These are phyloP conservation scores for Trichonephila clavata DNA, from an alignment of 1,140 invertebrate species.

Conservation along the genomic window DNA sequence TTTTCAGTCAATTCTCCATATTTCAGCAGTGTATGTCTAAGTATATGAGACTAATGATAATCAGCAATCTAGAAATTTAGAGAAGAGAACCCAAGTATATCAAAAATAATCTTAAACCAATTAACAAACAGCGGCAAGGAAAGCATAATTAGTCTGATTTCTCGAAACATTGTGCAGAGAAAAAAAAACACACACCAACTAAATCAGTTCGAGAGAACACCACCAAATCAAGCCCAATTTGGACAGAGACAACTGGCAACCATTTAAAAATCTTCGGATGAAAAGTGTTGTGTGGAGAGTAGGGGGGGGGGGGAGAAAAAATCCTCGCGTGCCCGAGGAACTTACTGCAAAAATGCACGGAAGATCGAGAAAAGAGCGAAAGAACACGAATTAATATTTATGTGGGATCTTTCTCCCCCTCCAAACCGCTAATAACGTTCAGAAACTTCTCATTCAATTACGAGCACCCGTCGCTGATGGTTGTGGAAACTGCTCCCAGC, in stretches of 20 bases:
- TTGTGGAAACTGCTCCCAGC: constrained; percentile 64
- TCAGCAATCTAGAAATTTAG: too few species aligned
- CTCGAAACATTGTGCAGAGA: too few species aligned
- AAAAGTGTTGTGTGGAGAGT: not conserved
- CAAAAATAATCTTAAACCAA: too few species aligned
- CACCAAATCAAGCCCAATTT: not conserved
- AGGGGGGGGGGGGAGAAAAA: not conserved
- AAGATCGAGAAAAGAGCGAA: constrained; percentile 62
- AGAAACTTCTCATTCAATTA: constrained; percentile 68
- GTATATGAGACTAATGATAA: too few species aligned
- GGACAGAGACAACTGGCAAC: not conserved
- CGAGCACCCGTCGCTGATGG: constrained; percentile 55
- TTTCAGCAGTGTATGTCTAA: too few species aligned
- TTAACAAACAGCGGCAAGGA: too few species aligned
- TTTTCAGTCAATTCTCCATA: too few species aligned
- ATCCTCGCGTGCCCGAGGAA: constrained; percentile 57
- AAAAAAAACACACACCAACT: not conserved
- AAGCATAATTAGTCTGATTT: too few species aligned
- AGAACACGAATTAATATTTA: constrained; percentile 76
- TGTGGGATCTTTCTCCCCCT: constrained; percentile 56
- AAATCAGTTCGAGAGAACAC: not conserved
- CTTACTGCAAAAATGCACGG: constrained; percentile 72
- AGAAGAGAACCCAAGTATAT: too few species aligned
- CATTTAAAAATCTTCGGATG: constrained; percentile 8
- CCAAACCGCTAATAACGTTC: constrained; percentile 62